Evolutionary conservation across 1,140 invertebrate genomes (phyloP).

Genomic region (Arctopsyche grandis): DNA sequence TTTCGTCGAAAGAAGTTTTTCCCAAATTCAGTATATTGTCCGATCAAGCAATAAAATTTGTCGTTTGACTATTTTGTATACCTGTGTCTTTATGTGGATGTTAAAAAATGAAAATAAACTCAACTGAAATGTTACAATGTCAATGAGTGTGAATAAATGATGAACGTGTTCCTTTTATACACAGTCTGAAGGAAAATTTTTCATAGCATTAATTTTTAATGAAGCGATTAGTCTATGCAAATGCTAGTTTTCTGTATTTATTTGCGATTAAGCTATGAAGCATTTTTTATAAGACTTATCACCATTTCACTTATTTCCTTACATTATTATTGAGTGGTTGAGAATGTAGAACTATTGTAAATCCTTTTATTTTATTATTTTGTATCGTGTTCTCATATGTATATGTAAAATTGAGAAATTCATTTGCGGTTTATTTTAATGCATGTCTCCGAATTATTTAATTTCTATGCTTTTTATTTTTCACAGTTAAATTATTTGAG

Average conservation of each 20-base stretch:
- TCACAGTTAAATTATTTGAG: too few relatives aligned
- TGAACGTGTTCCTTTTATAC: conserved; percentile 2
- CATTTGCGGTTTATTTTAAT: too few relatives aligned
- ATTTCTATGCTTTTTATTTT: too few relatives aligned
- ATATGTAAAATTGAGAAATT: too few relatives aligned
- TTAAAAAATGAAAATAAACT: too few relatives aligned
- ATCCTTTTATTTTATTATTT: too few relatives aligned
- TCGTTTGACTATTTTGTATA: neutral
- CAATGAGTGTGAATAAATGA: conserved; percentile 16
- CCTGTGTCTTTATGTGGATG: conserved; percentile 6
- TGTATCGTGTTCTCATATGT: neutral
- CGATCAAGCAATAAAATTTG: too few relatives aligned
- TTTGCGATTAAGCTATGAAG: neutral
- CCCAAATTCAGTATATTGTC: too few relatives aligned
- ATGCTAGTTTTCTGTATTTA: too few relatives aligned
- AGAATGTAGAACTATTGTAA: neutral
- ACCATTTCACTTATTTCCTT: neutral
- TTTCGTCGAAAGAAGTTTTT: too few relatives aligned
- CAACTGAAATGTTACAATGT: neutral
- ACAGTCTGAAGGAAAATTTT: neutral
- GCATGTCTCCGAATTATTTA: too few relatives aligned
- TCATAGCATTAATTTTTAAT: conserved; percentile 1
- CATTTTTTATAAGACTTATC: neutral
- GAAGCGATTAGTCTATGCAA: too few relatives aligned
- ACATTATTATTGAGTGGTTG: neutral